Base-by-base conservation (phyloP, 2,113 vertebrate genomes). In the Gobiocypris rarus region DNA sequence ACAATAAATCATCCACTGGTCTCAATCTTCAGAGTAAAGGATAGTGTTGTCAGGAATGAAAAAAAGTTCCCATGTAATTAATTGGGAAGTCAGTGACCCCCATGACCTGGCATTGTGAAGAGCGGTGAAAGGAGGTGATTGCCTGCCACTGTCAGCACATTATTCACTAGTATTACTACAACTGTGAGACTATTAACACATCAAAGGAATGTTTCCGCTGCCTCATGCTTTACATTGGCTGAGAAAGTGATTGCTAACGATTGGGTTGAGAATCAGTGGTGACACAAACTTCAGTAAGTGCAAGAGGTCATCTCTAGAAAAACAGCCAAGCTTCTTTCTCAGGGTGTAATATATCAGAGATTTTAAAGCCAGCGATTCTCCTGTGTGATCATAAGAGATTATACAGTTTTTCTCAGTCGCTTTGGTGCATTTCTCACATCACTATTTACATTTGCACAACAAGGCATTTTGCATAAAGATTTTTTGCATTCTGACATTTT, bases 141-240 rank as follows among this genome's bases (percentile, higher is more conserved):
- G 58, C 58, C 45, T 1, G 17, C 26, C 24, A 7, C 76, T 80
- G 59, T 80, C 59, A 15, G 45, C 78, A 24, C 41, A 63, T 38
- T 26, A 61, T 48, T 73, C 52, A 71, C 17, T 73, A 3, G 2
- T 61, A 77, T 65, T 56, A 7, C 45, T 52, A 10, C 58, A 56
- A 41, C 83, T 48, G 24, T 19, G n/a, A 45, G 13, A 45, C 56
- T 61, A 38, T 69, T 76, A 41, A 38, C 52, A 88, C 86, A 90
- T 90, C 75, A 90, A 91, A 91, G 54, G 63, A 24, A 87, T 84
- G 43, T 14, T 85, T 85, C 59, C 74, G 2, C 84, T 75, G 77
- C 74, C 38, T 87, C 88, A 88, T 75, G 81, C 84, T 89, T n/a
- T 50, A 24, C 74, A 73, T 61, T 90, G 70, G 86, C 85, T 88